These are phyloP conservation scores for Phortica variegata DNA, from an alignment of 1,140 invertebrate species.

Conservation along the genomic window DNA sequence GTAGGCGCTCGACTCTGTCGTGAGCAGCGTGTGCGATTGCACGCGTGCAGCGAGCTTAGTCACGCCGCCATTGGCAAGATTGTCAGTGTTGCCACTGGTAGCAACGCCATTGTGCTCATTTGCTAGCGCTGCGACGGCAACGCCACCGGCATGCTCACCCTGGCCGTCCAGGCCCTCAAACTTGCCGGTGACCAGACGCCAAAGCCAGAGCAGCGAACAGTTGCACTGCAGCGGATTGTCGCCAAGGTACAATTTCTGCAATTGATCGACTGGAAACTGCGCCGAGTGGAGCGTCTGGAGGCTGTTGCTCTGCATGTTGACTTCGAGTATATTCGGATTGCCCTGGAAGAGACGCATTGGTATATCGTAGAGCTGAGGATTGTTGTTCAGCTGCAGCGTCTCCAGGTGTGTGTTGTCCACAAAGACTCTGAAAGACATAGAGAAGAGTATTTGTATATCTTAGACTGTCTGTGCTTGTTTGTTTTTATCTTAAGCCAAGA, in stretches of 20 bases:
- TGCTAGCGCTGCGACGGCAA: conserved; percentile 42
- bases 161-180: conserved; percentile 34
- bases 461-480: background rate
- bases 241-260: conserved; percentile 69
- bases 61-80: conserved; percentile 45
- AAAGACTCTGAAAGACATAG: conserved; percentile 63
- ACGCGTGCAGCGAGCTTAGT: conserved; percentile 45
- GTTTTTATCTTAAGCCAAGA: conserved; percentile 5
- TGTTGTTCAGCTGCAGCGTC: conserved; percentile 74
- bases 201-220: conserved; percentile 83
- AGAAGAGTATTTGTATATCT: background rate
- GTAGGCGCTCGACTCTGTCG: conserved; percentile 39
- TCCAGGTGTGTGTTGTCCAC: conserved; percentile 82
- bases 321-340: conserved; percentile 70
- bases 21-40: conserved; percentile 32
- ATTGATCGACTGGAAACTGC: conserved; percentile 75
- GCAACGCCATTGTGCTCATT: conserved; percentile 31
- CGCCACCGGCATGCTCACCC: conserved; percentile 34
- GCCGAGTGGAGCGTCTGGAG: conserved; percentile 72
- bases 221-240: conserved; percentile 85
- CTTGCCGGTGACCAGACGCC: conserved; percentile 64
- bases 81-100: too few relatives aligned
- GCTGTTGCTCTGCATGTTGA: conserved; percentile 72
- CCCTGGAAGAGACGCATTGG: conserved; percentile 73
- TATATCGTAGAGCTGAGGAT: conserved; percentile 68